A percentile compares a stretch with the other conserved stretches of the same genome.
phyloP scores from a whole-genome alignment of 1,140 invertebrate species.

The Drosophila rufa region DNA sequence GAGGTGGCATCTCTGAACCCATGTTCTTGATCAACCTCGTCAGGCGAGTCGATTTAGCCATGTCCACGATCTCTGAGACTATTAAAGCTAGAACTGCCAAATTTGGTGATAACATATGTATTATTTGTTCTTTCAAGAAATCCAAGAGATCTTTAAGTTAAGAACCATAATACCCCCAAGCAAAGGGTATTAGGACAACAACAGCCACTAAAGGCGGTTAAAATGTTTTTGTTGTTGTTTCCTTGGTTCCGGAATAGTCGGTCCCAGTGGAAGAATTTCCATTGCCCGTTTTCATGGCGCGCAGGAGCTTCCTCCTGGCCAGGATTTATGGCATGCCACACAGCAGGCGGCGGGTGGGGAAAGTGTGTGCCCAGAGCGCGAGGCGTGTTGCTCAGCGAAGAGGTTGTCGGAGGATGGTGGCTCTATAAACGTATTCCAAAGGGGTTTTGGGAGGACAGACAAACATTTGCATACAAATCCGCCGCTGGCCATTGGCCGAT shows the following conservation, averaged over 20 bases:
- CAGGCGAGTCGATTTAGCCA: not conserved
- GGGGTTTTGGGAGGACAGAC: constrained; percentile 35
- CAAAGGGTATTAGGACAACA: constrained; percentile 25
- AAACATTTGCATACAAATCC: constrained; percentile 63
- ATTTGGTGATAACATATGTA: not conserved
- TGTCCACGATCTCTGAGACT: not conserved
- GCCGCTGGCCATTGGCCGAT: constrained; percentile 46
- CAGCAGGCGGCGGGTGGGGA: constrained; percentile 6
- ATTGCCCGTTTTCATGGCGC: constrained; percentile 34
- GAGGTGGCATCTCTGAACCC: too few relatives aligned
- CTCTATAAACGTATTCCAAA: constrained; percentile 1
- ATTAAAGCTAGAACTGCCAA: too few relatives aligned
- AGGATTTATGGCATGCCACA: constrained; percentile 77
- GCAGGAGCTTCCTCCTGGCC: constrained; percentile 50
- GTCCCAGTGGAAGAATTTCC: constrained; percentile 52
- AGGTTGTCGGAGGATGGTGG: not conserved
- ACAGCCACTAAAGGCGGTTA: constrained; percentile 38
- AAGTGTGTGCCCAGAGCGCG: constrained; percentile 6
- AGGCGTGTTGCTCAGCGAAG: constrained; percentile 8
- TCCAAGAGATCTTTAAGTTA: not conserved
- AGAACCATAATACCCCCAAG: too few relatives aligned
- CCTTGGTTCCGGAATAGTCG: constrained; percentile 67
- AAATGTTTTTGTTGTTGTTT: constrained; percentile 69
- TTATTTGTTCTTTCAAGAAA: not conserved
- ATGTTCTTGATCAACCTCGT: not conserved